Base-by-base conservation (phyloP, 2,888 invertebrate species). In the Catocala nupta region DNA sequence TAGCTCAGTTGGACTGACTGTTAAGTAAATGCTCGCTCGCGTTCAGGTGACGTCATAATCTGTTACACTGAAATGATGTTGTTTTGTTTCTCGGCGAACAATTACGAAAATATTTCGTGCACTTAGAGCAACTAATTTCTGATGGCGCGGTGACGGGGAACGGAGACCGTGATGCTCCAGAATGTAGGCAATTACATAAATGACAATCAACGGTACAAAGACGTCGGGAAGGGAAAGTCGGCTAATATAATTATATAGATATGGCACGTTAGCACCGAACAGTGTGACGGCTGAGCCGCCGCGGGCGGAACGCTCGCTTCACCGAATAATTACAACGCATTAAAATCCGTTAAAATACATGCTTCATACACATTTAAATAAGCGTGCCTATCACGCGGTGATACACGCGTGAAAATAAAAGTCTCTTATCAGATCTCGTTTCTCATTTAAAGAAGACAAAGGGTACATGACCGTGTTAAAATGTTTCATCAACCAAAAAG, bases 181-280 rank as follows among this genome's bases (percentile, higher is more conserved):
- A 90, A 75, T 70, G 65, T 68, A 55, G 85, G 88, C 89, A 93
- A 93, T 94, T 92, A 93, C 81, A 89, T 89, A 90, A 92, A 90
- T 83, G 92, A 90, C 90, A 90, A 90, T 91, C 90, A 90, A 88
- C 86, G 86, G 76, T 83, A 87, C 88, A 87, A 83, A 89, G 90
- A 87, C 83, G 88, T 85, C 81, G 83, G 84, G 75, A 83, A 87
- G 88, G 87, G 90, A 91, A 92, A 91, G 89, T 88, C 86, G 81
- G 72, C 81, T 89, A 90, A 90, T 86, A 87, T 84, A 89, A 92
- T 93, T 92, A 91, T 85, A 87, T 82, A 84, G 87, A 90, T 87
- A 87, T 87, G 86, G 82, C 85, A 82, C 82, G 84, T 89, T 87
- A 85, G 77, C 84, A 77, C 74, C 75, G 76, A 55, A 70, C 71